Conservation (phyloP, 2,113 vertebrate species). For the Oncorhynchus nerka region DNA sequence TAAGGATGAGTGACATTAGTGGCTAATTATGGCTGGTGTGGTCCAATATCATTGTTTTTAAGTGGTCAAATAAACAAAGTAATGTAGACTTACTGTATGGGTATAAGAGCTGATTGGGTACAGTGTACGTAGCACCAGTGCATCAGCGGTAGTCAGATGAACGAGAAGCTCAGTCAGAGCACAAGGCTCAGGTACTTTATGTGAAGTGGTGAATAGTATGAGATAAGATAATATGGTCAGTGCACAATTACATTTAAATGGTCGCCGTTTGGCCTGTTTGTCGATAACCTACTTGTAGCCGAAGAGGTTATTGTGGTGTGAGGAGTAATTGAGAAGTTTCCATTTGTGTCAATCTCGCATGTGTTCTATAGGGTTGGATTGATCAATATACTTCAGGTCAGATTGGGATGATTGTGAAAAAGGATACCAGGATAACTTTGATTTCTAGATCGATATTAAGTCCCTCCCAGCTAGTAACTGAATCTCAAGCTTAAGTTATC, state of each 20-base stretch:
- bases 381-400: neutral
- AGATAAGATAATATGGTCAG: too few relatives aligned
- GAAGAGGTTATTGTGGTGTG: neutral
- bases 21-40: too few relatives aligned
- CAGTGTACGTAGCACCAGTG: too few relatives aligned
- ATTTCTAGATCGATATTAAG: neutral
- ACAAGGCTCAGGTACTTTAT: too few relatives aligned
- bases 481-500: neutral
- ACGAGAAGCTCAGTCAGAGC: too few relatives aligned
- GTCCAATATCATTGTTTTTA: neutral
- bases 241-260: too few relatives aligned
- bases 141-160: too few relatives aligned
- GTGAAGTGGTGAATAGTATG: too few relatives aligned
- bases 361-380: neutral
- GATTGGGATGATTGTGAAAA: neutral
- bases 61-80: neutral
- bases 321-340: neutral
- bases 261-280: too few relatives aligned
- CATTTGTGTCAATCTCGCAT: neutral
- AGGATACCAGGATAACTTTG: too few relatives aligned
- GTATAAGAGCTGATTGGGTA: neutral
- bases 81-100: neutral
- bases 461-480: neutral
- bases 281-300: too few relatives aligned
- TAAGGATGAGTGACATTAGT: conserved; percentile 51